These are phyloP conservation scores for Scatophagus argus DNA, from an alignment of 2,113 vertebrate genomes.

Conservation along the genomic window DNA sequence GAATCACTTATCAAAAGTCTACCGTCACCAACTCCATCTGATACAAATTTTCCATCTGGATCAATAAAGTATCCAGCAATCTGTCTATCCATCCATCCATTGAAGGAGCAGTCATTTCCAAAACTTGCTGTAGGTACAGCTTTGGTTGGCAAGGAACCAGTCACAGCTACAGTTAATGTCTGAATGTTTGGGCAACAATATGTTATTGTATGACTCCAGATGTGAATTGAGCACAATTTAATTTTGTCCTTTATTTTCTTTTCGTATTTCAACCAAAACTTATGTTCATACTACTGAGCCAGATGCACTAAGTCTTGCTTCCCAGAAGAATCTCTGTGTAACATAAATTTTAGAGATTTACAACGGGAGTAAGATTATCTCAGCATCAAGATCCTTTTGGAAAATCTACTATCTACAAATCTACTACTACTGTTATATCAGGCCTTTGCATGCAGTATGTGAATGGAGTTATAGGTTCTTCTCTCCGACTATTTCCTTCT, in stretches of 20 bases:
- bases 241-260: constrained; percentile 17
- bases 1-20: constrained; percentile 4
- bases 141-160: not conserved
- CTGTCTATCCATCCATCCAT: too few relatives aligned
- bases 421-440: constrained; percentile 22
- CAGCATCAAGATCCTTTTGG: constrained; percentile 21
- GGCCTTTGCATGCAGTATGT: not conserved
- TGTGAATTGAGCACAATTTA: not conserved
- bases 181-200: not conserved
- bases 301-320: not conserved
- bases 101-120: not conserved
- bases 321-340: constrained; percentile 2
- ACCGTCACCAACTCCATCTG: not conserved
- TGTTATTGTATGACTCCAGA: constrained; percentile 12
- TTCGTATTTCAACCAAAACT: constrained; percentile 1
- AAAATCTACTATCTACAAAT: constrained; percentile 36
- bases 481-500: constrained; percentile 19
- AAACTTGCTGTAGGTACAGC: not conserved
- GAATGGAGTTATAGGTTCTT: constrained; percentile 18
- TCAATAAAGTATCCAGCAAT: too few relatives aligned
- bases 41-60: too few relatives aligned
- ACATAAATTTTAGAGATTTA: constrained; percentile 41
- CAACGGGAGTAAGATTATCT: constrained; percentile 22
- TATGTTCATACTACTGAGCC: constrained; percentile 11
- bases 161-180: not conserved